phyloP scores from a whole-genome alignment of 2,888 invertebrate species.

The Drosophila leonis region DNA sequence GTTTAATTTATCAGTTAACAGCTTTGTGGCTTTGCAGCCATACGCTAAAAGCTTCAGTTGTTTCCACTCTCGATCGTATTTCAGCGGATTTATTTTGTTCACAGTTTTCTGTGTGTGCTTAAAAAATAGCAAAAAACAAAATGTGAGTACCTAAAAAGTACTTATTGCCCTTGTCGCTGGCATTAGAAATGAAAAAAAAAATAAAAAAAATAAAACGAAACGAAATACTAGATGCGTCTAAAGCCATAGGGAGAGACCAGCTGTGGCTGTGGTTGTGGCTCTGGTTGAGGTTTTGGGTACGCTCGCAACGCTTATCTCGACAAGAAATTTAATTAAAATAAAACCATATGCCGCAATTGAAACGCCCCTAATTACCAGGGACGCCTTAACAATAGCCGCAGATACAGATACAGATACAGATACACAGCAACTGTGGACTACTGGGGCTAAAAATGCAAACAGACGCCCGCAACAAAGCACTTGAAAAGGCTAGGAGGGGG shows the following conservation, averaged over 20 bases:
- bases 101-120: conserved; percentile 14
- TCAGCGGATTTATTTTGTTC: conserved; percentile 32
- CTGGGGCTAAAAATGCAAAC: conserved; percentile 31
- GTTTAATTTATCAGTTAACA: conserved; percentile 80
- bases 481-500: conserved; percentile 44
- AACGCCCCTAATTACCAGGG: conserved; percentile 66
- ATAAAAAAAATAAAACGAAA: not conserved
- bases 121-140: not conserved
- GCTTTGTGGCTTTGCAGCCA: conserved; percentile 57
- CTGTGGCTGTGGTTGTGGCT: conserved; percentile 1
- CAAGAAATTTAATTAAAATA: conserved; percentile 72
- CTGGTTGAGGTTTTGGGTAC: conserved; percentile 7
- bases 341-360: conserved; percentile 69
- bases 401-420: conserved; percentile 23
- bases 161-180: conserved; percentile 18
- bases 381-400: conserved; percentile 17
- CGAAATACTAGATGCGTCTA: not conserved
- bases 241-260: conserved; percentile 18
- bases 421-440: conserved; percentile 12
- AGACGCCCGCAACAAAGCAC: conserved; percentile 46
- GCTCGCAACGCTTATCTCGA: conserved; percentile 47
- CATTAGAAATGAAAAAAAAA: conserved; percentile 3
- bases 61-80: conserved; percentile 47
- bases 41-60: conserved; percentile 57
- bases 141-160: conserved; percentile 3